phyloP scores from a whole-genome alignment of 2,888 invertebrate species.

The Heteromurus nitidus region DNA sequence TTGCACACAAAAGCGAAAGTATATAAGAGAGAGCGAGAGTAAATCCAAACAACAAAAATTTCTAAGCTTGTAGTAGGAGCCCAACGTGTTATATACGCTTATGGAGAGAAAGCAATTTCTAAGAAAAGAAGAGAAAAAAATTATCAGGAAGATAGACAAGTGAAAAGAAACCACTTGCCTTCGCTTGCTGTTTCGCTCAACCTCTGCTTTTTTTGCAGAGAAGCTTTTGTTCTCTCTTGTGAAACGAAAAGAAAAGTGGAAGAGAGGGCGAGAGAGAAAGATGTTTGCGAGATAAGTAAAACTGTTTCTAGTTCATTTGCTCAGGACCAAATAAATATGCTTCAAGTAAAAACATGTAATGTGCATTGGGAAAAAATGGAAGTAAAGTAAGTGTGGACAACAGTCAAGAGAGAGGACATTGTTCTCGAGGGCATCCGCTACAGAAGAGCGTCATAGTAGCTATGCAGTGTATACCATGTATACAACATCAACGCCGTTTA shows the following conservation, averaged over 20 bases:
- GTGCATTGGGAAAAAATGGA: not conserved
- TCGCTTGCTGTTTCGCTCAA: slow-evolving; percentile 37
- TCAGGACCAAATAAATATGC: slow-evolving; percentile 61
- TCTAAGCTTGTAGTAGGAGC: not conserved
- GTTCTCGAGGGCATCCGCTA: too few relatives aligned
- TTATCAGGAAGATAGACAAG: slow-evolving; percentile 42
- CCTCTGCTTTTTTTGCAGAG: too few relatives aligned
- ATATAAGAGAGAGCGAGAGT: too few relatives aligned
- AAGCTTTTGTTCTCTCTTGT: slow-evolving; percentile 22
- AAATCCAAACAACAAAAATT: slow-evolving; percentile 19
- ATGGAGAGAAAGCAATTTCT: slow-evolving; percentile 46
- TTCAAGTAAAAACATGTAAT: slow-evolving; percentile 42
- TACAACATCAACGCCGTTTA: too few relatives aligned
- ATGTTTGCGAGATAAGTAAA: slow-evolving; percentile 60
- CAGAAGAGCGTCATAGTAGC: too few relatives aligned
- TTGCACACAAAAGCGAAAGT: not conserved
- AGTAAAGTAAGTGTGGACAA: slow-evolving; percentile 9
- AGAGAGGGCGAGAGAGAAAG: too few relatives aligned
- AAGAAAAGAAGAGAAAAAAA: slow-evolving; percentile 27
- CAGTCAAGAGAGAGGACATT: slow-evolving; percentile 6
- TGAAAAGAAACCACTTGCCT: slow-evolving; percentile 51
- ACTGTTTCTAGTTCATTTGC: slow-evolving; percentile 65
- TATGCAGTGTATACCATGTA: too few relatives aligned
- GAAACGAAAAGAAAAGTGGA: too few relatives aligned
- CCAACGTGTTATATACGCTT: not conserved